Base-by-base conservation (phyloP, 1,140 invertebrate species). In the Philopotamus ludificatus region DNA sequence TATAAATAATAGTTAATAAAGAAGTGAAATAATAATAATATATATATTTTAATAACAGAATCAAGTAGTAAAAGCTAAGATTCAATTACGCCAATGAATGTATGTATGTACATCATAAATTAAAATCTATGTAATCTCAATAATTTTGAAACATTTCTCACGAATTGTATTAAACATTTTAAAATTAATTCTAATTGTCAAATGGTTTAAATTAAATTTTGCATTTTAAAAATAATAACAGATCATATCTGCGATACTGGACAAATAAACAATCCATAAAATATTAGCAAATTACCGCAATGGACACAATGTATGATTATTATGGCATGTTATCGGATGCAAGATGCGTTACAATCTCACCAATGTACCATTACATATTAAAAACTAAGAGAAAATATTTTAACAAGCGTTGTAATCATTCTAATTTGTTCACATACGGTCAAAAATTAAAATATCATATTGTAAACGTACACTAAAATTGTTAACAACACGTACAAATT, bases 401-500 rank as follows among this genome's bases (percentile, higher is more conserved):
- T 47, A 15, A n/a, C n/a, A 47, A 47, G 7, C 10, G 8, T 20
- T 7, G 7, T 47, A 8, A 47, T 4, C 44, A 47, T 47, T 47
- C 8, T 47, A 20, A 16, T 15, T 12, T 47, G 18, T 47, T 15
- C n/a, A n/a, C n/a, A n/a, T n/a, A n/a, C n/a, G n/a, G n/a, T n/a
- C n/a, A n/a, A 34, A 34, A 34, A 34, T 34, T 34, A 34, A 34
- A 34, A 7, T 4, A 7, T 4, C 12, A 12, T 7, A 34, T 7
- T 7, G 12, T 34, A 34, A 34, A 34, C 12, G 12, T 7, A 34
- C 28, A 34, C 28, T 12, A 34, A 34, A 34, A 34, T 45, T 18
- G 45, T 44, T 44, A 41, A 1, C 16, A 8, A 44, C 15, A 9
- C 7, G 39, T 3, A 60, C 25, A 22, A 47, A 15, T 44, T 85